Base-by-base conservation (phyloP, 2,888 invertebrate genomes). In the Andrena minutula region DNA sequence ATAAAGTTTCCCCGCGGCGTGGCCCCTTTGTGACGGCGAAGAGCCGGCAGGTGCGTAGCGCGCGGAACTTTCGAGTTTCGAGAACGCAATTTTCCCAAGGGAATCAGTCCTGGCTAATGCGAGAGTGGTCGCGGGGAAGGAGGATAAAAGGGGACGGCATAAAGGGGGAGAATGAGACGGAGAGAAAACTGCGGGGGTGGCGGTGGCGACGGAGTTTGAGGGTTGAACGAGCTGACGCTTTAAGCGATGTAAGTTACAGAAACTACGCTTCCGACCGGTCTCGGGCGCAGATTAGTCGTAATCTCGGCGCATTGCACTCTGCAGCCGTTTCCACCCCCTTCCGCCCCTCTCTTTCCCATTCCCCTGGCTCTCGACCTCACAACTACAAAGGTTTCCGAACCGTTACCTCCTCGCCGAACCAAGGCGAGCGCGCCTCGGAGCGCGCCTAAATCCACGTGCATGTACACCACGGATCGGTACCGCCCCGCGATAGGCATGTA, bases 231-330 rank as follows among this genome's bases (percentile, higher is more conserved):
- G 82, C 86, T 83, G 89, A 88, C 85, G 85, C 85, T 88, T 88
- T 88, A 89, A 88, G 88, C 89, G 87, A 90, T 84, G 86, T 89
- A 90, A 89, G 84, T 88, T 86, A 87, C 85, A 87, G 89, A 88
- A 85, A 86, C 82, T 89, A 86, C 87, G 85, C 82, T 87, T 83
- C 79, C 75, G 87, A 88, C 82, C 84, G 83, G 89, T 89, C 86
- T 87, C 82, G 85, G 83, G 84, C 82, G 90, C 80, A 90, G 90
- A 90, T 90, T 91, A 89, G 90, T 89, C 90, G 87, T 90, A 90
- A 90, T 90, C 89, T 90, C 87, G 85, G 90, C 87, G 89, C 90
- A 85, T 84, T 89, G 90, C 90, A 85, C 89, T 88, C 81, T 79
- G 75, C 79, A 83, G 79, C 73, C 64, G 71, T 75, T 61, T 80